Evolutionary conservation across 2,113 vertebrate genomes (phyloP), one percentile per base, ranked within the genome.

Genomic region (Suricata suricatta): DNA sequence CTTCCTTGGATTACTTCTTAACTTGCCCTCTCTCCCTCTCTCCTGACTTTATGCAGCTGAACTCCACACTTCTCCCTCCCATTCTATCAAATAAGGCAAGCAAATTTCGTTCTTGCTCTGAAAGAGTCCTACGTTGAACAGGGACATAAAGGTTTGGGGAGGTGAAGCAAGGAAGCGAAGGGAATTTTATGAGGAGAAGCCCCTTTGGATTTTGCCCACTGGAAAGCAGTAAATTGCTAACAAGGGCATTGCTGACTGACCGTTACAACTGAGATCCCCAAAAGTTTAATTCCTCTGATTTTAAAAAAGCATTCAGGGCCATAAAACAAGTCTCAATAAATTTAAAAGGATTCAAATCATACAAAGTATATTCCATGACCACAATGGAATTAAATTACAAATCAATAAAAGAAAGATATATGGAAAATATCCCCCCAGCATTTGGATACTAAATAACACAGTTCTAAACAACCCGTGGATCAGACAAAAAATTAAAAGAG

Each of bases 351-450:
- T 41, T 83, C 68, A 57, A 82, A 31, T 72, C 63, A 68, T 57
- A 38, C 15, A 74, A 72, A 90, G 7, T 64, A 81, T 80, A 21
- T 95, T 50, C 69, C 77, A 8, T 79, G 33, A 71, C 52, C 77
- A 95, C n/a, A 82, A 27, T 47, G 38, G 66, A 93, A 95, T 96
- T 91, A 88, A 60, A 95, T 23, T 68, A 80, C 25, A 94, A 97
- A 35, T 72, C 90, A 87, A 7, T 68, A 93, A 47, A 25, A 88
- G 57, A 72, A 87, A 89, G 31, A 85, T 76, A 33, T 7, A 88
- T n/a, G 47, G 57, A 33, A 94, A 74, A 52, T 64, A 95, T 9
- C 19, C 27, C 17, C 21, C n/a, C 95, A 94, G 79, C 16, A 83
- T 87, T 74, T 64, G 33, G 15, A 88, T 68, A 86, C 14, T 81